phyloP scores from a whole-genome alignment of 2,113 vertebrate genomes.

The Pagrus major region DNA sequence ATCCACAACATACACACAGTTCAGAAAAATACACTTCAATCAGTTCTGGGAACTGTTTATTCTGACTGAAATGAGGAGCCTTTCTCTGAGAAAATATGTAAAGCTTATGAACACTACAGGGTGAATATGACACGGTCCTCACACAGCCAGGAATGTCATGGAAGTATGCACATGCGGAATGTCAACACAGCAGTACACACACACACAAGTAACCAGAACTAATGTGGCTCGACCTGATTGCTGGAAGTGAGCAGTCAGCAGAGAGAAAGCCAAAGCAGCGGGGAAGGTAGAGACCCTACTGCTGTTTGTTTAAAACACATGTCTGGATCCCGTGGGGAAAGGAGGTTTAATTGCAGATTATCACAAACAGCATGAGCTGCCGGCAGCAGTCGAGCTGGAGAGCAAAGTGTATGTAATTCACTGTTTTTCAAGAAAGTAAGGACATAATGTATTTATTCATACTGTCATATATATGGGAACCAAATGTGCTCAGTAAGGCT shows the following conservation, averaged over 20 bases:
- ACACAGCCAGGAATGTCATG: slow-evolving; percentile 13
- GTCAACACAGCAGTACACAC: slow-evolving; percentile 18
- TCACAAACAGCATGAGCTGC: not conserved
- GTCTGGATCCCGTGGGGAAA: not conserved
- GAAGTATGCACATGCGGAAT: slow-evolving; percentile 46
- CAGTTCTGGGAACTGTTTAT: slow-evolving; percentile 23
- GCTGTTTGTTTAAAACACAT: not conserved
- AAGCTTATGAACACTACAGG: not conserved
- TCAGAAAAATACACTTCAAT: not conserved
- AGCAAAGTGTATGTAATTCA: not conserved
- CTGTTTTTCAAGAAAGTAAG: not conserved
- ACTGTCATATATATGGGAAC: not conserved
- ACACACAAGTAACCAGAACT: slow-evolving; percentile 13
- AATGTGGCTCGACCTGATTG: slow-evolving; percentile 36
- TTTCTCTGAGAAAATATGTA: slow-evolving; percentile 10
- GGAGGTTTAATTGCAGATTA: slow-evolving; percentile 16
- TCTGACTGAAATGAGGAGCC: not conserved
- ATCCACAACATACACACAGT: not conserved
- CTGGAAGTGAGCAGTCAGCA: slow-evolving; percentile 20
- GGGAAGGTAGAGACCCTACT: not conserved
- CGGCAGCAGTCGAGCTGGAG: not conserved
- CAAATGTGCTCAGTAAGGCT: slow-evolving; percentile 5
- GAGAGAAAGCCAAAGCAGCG: slow-evolving; percentile 5
- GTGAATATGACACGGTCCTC: slow-evolving; percentile 1
- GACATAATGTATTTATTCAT: not conserved